phyloP scores from a whole-genome alignment of 2,888 invertebrate species.

The Lasioglossum pauxillum region DNA sequence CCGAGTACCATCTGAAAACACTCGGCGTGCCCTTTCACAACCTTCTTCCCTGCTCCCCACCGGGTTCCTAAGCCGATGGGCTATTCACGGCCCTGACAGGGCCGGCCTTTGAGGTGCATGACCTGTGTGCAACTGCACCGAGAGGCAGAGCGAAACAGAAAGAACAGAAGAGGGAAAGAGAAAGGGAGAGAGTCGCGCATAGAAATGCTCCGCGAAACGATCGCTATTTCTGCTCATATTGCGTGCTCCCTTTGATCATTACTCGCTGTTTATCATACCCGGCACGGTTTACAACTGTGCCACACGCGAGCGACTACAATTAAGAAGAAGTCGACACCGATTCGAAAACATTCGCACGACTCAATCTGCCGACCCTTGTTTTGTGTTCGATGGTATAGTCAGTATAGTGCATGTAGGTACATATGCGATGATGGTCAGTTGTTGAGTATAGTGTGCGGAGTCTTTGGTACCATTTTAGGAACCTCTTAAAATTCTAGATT shows the following conservation, averaged over 20 bases:
- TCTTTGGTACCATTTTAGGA: background rate
- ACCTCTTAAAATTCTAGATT: background rate
- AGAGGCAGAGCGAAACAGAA: background rate
- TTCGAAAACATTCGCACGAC: conserved; percentile 7
- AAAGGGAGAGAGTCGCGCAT: conserved; percentile 42
- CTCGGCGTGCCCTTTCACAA: conserved; percentile 65
- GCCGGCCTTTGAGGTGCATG: conserved; percentile 68
- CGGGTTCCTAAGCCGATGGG: conserved; percentile 62
- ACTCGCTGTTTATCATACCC: conserved; percentile 43
- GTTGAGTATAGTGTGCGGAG: background rate
- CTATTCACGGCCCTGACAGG: conserved; percentile 71
- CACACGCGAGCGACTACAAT: conserved; percentile 9
- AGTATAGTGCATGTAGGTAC: too few relatives aligned
- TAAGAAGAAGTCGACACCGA: conserved; percentile 5
- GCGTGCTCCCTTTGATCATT: conserved; percentile 51
- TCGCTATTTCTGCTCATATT: conserved; percentile 53
- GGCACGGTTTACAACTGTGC: conserved; percentile 21
- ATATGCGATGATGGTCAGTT: too few relatives aligned
- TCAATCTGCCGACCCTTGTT: conserved; percentile 12
- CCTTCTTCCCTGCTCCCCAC: conserved; percentile 35
- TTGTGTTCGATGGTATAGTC: background rate
- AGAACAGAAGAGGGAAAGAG: conserved; percentile 6
- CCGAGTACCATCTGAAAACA: conserved; percentile 61
- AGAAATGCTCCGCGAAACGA: conserved; percentile 57
- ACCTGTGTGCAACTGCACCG: conserved; percentile 63